phyloP scores from a whole-genome alignment of 2,888 invertebrate species.

The Diplolepis rosae region DNA sequence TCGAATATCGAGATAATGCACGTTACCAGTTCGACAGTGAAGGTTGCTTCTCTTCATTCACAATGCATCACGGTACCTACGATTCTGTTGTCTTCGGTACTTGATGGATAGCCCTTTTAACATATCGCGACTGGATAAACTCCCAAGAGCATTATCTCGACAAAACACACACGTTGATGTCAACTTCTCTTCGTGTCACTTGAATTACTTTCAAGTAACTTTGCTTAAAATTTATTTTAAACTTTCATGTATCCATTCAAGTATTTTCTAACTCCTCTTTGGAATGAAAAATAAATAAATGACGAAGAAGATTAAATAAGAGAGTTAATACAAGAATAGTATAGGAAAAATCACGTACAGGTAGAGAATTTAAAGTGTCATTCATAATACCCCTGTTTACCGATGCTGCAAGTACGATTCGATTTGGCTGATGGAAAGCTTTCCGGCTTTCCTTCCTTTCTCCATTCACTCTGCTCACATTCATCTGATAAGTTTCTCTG shows the following conservation, averaged over 20 bases:
- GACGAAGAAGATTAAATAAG: no score
- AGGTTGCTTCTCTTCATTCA: constrained; percentile 2
- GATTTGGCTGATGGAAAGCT: constrained; percentile 60
- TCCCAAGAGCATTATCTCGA: constrained; percentile 18
- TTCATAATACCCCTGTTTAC: constrained; percentile 60
- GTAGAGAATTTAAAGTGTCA: constrained; percentile 48
- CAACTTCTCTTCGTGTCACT: background rate
- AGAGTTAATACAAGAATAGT: background rate
- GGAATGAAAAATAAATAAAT: no score
- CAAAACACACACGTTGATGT: constrained; percentile 10
- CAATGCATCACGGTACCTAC: constrained; percentile 16
- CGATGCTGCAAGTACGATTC: constrained; percentile 59
- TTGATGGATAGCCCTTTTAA: constrained; percentile 30
- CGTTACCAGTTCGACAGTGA: background rate
- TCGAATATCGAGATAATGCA: background rate
- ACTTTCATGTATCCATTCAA: no score
- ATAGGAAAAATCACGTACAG: background rate
- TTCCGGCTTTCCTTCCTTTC: constrained; percentile 16
- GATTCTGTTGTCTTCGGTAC: constrained; percentile 24
- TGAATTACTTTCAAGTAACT: background rate
- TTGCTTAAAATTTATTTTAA: background rate
- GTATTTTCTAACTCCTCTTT: no score
- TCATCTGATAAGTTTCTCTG: background rate
- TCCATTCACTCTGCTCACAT: background rate
- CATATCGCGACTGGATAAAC: constrained; percentile 29